These are phyloP conservation scores for Neosalanx taihuensis DNA, from an alignment of 2,797 vertebrate genomes.

Conservation along the genomic window DNA sequence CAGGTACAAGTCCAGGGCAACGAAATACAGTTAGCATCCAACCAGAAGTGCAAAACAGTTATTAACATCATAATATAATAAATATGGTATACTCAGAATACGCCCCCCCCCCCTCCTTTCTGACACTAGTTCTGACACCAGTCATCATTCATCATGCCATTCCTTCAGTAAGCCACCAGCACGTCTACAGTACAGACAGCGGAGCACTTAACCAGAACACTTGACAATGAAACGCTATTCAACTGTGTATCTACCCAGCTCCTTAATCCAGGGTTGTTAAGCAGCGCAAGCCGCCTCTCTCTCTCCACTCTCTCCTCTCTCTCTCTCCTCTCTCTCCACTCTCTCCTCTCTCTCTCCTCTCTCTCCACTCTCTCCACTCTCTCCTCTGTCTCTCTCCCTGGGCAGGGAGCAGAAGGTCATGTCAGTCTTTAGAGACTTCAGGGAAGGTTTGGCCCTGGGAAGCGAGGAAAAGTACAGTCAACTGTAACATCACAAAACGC, in stretches of 20 bases:
- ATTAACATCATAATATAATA: too few relatives aligned
- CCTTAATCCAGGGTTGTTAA: neutral
- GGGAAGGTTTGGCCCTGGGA: slow-evolving; percentile 50
- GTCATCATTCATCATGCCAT: neutral
- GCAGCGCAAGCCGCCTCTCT: too few relatives aligned
- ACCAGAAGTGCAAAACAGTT: too few relatives aligned
- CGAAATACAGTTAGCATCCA: too few relatives aligned
- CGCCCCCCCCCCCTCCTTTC: too few relatives aligned
- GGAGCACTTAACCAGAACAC: neutral
- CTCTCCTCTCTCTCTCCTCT: too few relatives aligned
- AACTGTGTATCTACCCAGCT: neutral
- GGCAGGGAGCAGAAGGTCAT: slow-evolving; percentile 43
- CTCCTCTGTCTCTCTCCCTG: slow-evolving; percentile 24
- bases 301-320: too few relatives aligned
- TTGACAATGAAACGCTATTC: neutral
- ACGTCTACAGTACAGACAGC: neutral
- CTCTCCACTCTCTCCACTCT: too few relatives aligned
- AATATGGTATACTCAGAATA: too few relatives aligned
- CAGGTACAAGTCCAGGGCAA: too few relatives aligned
- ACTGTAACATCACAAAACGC: slow-evolving; percentile 65
- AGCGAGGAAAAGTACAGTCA: slow-evolving; percentile 52
- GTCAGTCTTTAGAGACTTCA: slow-evolving; percentile 55
- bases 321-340: too few relatives aligned
- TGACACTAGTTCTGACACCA: neutral
- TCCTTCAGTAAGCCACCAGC: neutral